phyloP scores from a whole-genome alignment of 2,113 vertebrate species.

The Carassius gibelio region DNA sequence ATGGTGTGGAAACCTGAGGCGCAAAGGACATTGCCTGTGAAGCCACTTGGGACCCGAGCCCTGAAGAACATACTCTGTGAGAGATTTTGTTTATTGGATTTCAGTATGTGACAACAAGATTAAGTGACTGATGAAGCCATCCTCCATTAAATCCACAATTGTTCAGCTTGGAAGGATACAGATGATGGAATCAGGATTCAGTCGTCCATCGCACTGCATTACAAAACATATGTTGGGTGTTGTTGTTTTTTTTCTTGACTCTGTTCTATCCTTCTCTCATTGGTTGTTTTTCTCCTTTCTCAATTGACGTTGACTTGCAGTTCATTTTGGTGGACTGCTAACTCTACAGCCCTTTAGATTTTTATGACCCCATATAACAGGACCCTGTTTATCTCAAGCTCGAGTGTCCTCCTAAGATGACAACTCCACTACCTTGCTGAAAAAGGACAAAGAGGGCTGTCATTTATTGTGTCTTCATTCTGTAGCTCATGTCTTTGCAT shows the following conservation, averaged over 20 bases:
- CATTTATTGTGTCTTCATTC: background rate
- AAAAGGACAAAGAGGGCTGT: background rate
- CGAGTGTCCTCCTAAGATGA: background rate
- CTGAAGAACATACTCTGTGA: constrained; percentile 11
- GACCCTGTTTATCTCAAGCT: constrained; percentile 9
- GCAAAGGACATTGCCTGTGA: background rate
- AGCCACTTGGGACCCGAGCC: constrained; percentile 15
- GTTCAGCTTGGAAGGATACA: constrained; percentile 56
- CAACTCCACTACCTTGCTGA: background rate
- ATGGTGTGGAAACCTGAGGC: constrained; percentile 45
- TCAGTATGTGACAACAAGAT: constrained; percentile 63
- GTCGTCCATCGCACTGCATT: constrained; percentile 1
- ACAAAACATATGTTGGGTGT: background rate
- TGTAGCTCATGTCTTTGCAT: background rate
- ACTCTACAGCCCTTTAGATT: constrained; percentile 6
- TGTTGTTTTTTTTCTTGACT: background rate
- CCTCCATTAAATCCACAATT: constrained; percentile 70
- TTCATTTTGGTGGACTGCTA: constrained; percentile 1
- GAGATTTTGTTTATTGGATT: constrained; percentile 64
- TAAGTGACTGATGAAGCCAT: constrained; percentile 75
- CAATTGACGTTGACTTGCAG: background rate
- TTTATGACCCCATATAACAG: constrained; percentile 17
- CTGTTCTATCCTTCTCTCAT: background rate
- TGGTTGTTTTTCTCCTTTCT: background rate
- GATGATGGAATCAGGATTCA: constrained; percentile 46